Conservation (phyloP, 2,113 vertebrate genomes). For the Aegithalos caudatus region DNA sequence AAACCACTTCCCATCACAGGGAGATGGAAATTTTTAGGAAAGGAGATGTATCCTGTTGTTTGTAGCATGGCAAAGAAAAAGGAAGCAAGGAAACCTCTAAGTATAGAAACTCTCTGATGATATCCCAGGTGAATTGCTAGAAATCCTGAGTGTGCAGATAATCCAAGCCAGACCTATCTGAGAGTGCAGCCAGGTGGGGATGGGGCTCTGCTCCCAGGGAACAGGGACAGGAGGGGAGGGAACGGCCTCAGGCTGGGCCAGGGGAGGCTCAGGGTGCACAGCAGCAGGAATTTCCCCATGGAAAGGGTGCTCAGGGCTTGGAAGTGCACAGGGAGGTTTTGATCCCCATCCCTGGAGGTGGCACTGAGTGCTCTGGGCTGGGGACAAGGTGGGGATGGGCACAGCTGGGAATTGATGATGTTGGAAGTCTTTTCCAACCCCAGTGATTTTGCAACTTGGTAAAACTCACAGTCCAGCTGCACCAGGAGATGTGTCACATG, state of each 20-base stretch:
- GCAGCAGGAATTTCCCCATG: neutral
- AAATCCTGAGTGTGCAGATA: neutral
- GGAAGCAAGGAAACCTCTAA: neutral
- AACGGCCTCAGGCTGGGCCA: neutral
- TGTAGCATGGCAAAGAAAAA: neutral
- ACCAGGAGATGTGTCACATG: neutral
- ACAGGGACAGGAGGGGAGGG: neutral
- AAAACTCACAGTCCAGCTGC: neutral
- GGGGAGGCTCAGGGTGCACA: neutral
- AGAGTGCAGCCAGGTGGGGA: neutral
- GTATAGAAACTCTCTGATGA: neutral
- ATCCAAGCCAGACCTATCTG: neutral
- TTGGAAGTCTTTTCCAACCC: neutral
- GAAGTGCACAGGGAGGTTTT: neutral
- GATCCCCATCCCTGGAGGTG: neutral
- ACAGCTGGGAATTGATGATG: fast-evolving
- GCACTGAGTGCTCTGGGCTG: neutral
- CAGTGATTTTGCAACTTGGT: neutral
- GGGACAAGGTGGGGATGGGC: neutral
- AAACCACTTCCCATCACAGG: neutral
- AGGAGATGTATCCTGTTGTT: neutral
- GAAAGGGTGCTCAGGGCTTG: neutral
- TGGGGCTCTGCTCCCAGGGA: neutral
- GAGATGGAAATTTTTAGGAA: neutral
- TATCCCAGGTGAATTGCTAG: neutral